These are phyloP conservation scores for Colistium nudipinnis DNA, from an alignment of 2,113 vertebrate genomes.

Conservation along the genomic window DNA sequence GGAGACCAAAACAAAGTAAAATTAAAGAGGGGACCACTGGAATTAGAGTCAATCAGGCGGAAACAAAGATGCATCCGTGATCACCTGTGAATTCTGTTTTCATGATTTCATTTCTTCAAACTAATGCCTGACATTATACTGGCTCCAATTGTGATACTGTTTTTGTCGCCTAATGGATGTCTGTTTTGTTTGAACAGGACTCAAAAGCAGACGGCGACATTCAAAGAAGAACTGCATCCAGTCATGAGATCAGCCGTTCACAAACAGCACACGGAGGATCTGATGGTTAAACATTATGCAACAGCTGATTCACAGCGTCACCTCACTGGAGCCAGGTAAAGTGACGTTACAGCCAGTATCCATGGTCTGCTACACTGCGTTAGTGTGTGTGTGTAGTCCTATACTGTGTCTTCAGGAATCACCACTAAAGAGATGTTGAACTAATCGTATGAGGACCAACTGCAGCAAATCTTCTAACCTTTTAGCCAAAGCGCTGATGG, in stretches of 20 bases:
- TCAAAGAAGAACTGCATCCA: conserved; percentile 83
- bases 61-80: not conserved
- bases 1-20: not conserved
- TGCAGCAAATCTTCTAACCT: not conserved
- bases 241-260: conserved; percentile 65
- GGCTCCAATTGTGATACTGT: not conserved
- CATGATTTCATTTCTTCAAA: not conserved
- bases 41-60: not conserved
- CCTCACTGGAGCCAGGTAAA: not conserved
- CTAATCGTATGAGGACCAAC: not conserved
- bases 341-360: not conserved
- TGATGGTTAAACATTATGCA: conserved; percentile 1
- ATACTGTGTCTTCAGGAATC: not conserved
- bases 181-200: conserved; percentile 46
- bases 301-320: not conserved
- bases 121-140: not conserved
- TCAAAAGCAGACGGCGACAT: conserved; percentile 57
- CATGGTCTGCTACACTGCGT: not conserved
- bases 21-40: not conserved
- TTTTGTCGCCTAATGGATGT: not conserved
- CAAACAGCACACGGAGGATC: not conserved
- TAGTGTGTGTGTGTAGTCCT: not conserved
- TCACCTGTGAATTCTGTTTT: not conserved
- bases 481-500: conserved; percentile 17
- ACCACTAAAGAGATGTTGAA: conserved; percentile 2